phyloP scores from a whole-genome alignment of 2,888 invertebrate genomes.

The Polylopha cassiicola region DNA sequence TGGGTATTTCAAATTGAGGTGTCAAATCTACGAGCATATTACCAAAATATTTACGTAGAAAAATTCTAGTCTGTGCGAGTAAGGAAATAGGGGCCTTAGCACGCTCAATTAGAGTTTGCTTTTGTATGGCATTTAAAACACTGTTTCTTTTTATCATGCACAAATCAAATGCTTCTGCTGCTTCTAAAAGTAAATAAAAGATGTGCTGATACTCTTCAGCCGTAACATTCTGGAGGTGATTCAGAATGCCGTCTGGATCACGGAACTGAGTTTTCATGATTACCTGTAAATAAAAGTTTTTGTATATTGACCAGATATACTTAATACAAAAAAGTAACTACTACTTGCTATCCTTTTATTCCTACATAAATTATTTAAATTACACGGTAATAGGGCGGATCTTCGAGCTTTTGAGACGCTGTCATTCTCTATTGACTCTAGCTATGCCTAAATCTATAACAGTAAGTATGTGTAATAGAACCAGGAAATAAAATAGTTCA shows the following conservation, averaged over 20 bases:
- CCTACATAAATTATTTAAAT: no score
- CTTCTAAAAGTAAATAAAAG: slow-evolving; percentile 82
- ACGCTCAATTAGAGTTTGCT: slow-evolving; percentile 79
- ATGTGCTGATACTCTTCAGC: slow-evolving; percentile 68
- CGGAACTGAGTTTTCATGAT: slow-evolving; percentile 90
- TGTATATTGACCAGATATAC: no score
- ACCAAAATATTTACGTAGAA: slow-evolving; percentile 77
- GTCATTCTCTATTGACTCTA: no score
- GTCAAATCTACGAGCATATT: slow-evolving; percentile 75
- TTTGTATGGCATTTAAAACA: slow-evolving; percentile 80
- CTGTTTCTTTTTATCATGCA: slow-evolving; percentile 87
- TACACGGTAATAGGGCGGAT: no score
- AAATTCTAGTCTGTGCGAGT: slow-evolving; percentile 80
- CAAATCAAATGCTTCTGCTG: slow-evolving; percentile 86
- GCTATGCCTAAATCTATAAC: no score
- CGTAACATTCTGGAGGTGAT: slow-evolving; percentile 83
- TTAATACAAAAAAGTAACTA: no score
- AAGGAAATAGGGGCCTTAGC: slow-evolving; percentile 82
- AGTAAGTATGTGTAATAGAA: no score
- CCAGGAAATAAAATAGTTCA: no score
- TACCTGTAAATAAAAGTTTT: slow-evolving; percentile 65
- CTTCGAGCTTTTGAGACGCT: no score
- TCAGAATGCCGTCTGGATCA: slow-evolving; percentile 89
- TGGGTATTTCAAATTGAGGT: slow-evolving; percentile 79
- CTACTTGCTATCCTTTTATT: no score